Base-by-base conservation (phyloP, 2,797 vertebrate species). In the Lerista edwardsae region DNA sequence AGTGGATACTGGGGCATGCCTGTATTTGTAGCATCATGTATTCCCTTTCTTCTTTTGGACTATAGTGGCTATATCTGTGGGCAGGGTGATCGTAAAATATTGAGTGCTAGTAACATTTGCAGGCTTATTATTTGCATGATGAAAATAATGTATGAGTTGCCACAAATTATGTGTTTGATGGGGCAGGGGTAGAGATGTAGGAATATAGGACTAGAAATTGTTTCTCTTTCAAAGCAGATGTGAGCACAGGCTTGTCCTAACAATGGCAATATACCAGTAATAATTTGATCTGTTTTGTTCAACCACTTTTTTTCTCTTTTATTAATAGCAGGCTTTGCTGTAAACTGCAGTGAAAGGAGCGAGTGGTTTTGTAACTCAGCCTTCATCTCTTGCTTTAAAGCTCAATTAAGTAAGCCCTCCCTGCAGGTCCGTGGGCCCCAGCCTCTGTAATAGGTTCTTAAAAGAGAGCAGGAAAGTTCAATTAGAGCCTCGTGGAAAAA, bases 401-500 rank as follows among this genome's bases (percentile, higher is more conserved):
- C 41, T 86, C 67, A 82, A 76, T 83, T 86, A 57, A 55, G 51
- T 65, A 19, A 73, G 39, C 64, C 39, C 36, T 67, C 29, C 82
- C 55, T 29, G 61, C 14, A 17, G 23, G 57, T 71, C 44, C 12
- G 17, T 62, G 34, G 47, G 82, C 61, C 23, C 9, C 11, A 7
- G 19, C 71, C 73, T 72, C 64, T 31, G 65, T 64, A 69, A 29
- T 69, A 73, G 64, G 9, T 34, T 39, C 67, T 72, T 82, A 62
- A 47, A 80, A 80, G 44, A 68, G 44, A 79, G 79, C 85, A 67
- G 51, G 62, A 19, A 80, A 8, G 1, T 85, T 47, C 51, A 55
- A 6, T 51, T 78, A 39, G 39, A 65, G 80, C 47, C 69, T 79
- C 68, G 74, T 73, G 85, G 71, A 75, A 69, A 88, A n/a, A 74